Evolutionary conservation across 1,140 invertebrate species (phyloP), one percentile per base, ranked within the genome.

Genomic region (Apis cerana): DNA sequence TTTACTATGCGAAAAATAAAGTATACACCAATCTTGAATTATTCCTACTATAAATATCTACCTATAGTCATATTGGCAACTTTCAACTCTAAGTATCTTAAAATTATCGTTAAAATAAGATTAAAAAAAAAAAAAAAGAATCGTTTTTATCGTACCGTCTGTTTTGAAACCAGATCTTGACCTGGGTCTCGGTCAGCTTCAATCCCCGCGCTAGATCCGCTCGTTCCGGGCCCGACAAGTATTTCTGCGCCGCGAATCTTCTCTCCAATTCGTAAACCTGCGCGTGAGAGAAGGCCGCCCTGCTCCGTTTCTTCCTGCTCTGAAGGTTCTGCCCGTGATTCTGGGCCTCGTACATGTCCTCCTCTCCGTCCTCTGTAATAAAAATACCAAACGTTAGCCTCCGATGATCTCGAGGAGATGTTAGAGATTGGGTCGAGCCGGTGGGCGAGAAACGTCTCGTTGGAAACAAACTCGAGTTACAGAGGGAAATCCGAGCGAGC

Each of bases 211-310:
- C 99, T 72, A 99, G 94, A 92, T 99, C 98, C 0, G 98, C 97
- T 87, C 99, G 94, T 94, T 99, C 99, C 0, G 98, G 98, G 0
- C 98, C 98, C 9, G 98, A 99, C 1, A 99, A 95, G 92, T 99
- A 99, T 78, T 98, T 95, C 92, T 99, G 98, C 88, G 98, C 97
- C 80, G 97, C 97, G 94, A 99, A 99, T 85, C 98, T 95, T 83
- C 98, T 95, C 92, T 99, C 98, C 68, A 99, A 94, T 92, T 99
- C 98, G 93, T 98, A 98, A 5, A 98, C 98, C 94, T 98, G 97
- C 50, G 98, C 98, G 93, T 99, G 98, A 58, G 98, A 99, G 91
- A 99, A 99, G 1, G 98, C 98, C 0, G 98, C 98, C 85, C 98
- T 95, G 43, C 98, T 99, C 58, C 98, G 95, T 92, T 99, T 99